Evolutionary conservation across 2,797 vertebrate genomes (phyloP).

Genomic region (Diceros bicornis): DNA sequence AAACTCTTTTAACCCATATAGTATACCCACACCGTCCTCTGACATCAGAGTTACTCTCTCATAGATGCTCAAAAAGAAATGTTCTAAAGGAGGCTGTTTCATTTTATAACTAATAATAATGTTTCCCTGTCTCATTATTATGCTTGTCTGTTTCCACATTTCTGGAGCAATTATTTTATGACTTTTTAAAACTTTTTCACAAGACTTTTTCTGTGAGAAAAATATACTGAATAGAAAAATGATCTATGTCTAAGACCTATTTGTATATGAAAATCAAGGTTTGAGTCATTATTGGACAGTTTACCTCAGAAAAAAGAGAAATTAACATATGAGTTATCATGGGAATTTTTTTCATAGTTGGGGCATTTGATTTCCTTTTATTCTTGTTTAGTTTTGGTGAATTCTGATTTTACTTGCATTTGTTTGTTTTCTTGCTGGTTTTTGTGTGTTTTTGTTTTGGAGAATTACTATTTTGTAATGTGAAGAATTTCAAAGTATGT

Average conservation of each 20-base stretch:
- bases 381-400: not conserved
- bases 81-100: not conserved
- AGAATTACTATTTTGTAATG: not conserved
- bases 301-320: not conserved
- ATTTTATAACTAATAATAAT: not conserved
- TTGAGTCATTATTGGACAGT: not conserved
- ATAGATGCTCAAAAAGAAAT: not conserved
- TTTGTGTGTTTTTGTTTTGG: not conserved
- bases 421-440: not conserved
- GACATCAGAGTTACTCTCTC: not conserved
- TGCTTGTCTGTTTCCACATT: not conserved
- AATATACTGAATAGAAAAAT: not conserved
- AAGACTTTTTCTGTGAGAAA: not conserved
- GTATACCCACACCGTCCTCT: not conserved
- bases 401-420: not conserved
- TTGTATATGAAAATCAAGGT: not conserved
- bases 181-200: not conserved
- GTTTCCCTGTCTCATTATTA: not conserved
- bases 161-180: not conserved
- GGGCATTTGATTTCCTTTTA: not conserved
- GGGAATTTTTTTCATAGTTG: not conserved
- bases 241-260: not conserved
- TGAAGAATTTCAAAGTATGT: slow-evolving; percentile 7
- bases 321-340: not conserved
- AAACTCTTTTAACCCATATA: not conserved